Evolutionary conservation across 1,140 invertebrate species (phyloP).

Genomic region (Pogonomyrmex barbatus): DNA sequence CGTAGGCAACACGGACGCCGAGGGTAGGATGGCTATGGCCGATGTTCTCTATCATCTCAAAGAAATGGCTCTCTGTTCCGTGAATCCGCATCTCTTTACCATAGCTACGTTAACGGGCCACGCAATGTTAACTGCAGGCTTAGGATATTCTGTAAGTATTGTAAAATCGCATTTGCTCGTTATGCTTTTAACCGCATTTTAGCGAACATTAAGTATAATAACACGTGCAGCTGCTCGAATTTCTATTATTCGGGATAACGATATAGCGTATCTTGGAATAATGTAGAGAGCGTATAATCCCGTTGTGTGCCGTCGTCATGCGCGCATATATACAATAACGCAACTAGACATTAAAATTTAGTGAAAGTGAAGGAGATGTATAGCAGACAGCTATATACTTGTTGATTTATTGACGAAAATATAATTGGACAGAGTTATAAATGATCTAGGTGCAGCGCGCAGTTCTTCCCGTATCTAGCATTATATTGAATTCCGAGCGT

Average conservation of each 20-base stretch:
- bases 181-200: slow-evolving; percentile 17
- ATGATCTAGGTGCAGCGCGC: slow-evolving; percentile 9
- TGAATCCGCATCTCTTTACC: slow-evolving; percentile 96
- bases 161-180: not conserved
- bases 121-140: slow-evolving; percentile 92
- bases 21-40: slow-evolving; percentile 98
- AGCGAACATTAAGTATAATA: slow-evolving; percentile 17
- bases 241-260: not conserved
- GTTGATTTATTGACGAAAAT: slow-evolving; percentile 54
- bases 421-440: slow-evolving; percentile 49
- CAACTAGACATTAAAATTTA: not conserved
- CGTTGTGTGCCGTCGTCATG: not conserved
- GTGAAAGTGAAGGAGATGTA: slow-evolving; percentile 35
- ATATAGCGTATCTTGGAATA: not conserved
- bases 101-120: slow-evolving; percentile 98
- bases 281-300: not conserved
- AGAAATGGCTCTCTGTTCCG: slow-evolving; percentile 88
- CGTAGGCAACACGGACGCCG: slow-evolving; percentile 97
- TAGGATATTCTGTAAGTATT: slow-evolving; percentile 91
- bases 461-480: not conserved
- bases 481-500: slow-evolving; percentile 17
- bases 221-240: not conserved
- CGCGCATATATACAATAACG: slow-evolving; percentile 1
- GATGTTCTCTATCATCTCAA: slow-evolving; percentile 95
- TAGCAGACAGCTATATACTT: slow-evolving; percentile 42